These are phyloP conservation scores for Caenorhabditis sulstoni DNA, from an alignment of 2,888 invertebrate genomes.

Conservation along the genomic window DNA sequence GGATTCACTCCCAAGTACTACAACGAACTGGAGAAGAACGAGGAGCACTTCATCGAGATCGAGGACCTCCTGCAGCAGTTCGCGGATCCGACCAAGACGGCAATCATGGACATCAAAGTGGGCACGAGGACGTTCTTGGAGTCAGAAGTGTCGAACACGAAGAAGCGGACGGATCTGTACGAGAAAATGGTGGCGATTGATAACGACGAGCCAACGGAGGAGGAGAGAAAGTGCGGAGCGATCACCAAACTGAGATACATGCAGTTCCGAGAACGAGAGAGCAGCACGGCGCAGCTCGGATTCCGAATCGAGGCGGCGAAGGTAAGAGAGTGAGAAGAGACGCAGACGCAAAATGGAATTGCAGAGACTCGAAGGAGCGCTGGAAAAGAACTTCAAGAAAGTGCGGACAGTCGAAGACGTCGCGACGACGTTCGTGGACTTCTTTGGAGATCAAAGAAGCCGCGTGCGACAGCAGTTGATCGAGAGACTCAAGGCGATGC, in stretches of 20 bases:
- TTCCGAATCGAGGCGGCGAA: constrained; percentile 97
- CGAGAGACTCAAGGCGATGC: constrained; percentile 87
- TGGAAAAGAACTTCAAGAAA: constrained; percentile 89
- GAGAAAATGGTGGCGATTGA: constrained; percentile 96
- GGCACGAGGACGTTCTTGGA: constrained; percentile 94
- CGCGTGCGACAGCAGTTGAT: constrained; percentile 85
- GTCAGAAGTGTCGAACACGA: constrained; percentile 92
- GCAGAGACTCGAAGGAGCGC: constrained; percentile 74
- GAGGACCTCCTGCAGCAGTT: constrained; percentile 94
- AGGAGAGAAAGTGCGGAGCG: constrained; percentile 85
- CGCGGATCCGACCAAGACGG: constrained; percentile 92
- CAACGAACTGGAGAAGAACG: constrained; percentile 82
- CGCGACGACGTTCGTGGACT: constrained; percentile 71
- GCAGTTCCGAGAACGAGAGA: constrained; percentile 93
- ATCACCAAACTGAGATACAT: constrained; percentile 97
- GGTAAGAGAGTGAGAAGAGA: constrained; percentile 80
- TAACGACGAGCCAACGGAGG: constrained; percentile 89
- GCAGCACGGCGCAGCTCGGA: constrained; percentile 92
- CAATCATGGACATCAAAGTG: constrained; percentile 97
- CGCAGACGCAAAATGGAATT: constrained; percentile 7
- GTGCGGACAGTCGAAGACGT: constrained; percentile 87
- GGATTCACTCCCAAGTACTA: constrained; percentile 82
- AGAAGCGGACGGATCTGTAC: constrained; percentile 90
- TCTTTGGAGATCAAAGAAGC: constrained; percentile 76
- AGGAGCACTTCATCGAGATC: constrained; percentile 89